phyloP scores from a whole-genome alignment of 2,113 vertebrate genomes.

The Abramis brama region DNA sequence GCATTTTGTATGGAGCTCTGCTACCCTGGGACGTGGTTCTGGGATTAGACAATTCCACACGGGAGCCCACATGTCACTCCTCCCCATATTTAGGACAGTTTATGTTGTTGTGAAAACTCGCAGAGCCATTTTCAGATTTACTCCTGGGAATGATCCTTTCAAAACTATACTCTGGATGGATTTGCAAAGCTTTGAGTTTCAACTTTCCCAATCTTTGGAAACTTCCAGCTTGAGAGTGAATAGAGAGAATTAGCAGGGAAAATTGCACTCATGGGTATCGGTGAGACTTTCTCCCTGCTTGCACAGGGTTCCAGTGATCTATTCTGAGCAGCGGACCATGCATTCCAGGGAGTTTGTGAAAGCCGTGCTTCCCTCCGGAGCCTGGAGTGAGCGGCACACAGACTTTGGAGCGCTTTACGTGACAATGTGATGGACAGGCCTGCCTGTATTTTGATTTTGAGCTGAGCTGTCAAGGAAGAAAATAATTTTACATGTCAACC shows the following conservation, averaged over 20 bases:
- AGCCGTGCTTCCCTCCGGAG: slow-evolving; percentile 69
- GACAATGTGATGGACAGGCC: slow-evolving; percentile 74
- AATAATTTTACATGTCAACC: slow-evolving; percentile 55
- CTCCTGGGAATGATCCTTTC: slow-evolving; percentile 45
- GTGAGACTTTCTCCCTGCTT: slow-evolving; percentile 75
- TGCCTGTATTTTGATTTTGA: slow-evolving; percentile 65
- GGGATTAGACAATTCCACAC: slow-evolving; percentile 56
- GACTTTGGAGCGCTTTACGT: slow-evolving; percentile 70
- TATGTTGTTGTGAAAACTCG: slow-evolving; percentile 55
- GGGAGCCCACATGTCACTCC: slow-evolving; percentile 51
- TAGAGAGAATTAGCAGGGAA: slow-evolving; percentile 59
- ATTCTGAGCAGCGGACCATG: slow-evolving; percentile 78
- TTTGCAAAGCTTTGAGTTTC: slow-evolving; percentile 62
- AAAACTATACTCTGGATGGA: slow-evolving; percentile 50
- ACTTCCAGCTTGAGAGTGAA: slow-evolving; percentile 59
- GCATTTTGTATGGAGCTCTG: slow-evolving; percentile 54
- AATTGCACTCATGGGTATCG: slow-evolving; percentile 66
- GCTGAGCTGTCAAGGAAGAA: slow-evolving; percentile 53
- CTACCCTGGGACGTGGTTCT: slow-evolving; percentile 49
- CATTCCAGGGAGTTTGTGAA: slow-evolving; percentile 75
- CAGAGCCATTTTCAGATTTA: slow-evolving; percentile 48
- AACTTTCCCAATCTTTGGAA: slow-evolving; percentile 63
- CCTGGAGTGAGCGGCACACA: slow-evolving; percentile 62
- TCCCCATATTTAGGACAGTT: slow-evolving; percentile 54
- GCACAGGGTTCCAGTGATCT: slow-evolving; percentile 77